phyloP scores from a whole-genome alignment of 2,888 invertebrate species.

The Barypeithes pellucidus region DNA sequence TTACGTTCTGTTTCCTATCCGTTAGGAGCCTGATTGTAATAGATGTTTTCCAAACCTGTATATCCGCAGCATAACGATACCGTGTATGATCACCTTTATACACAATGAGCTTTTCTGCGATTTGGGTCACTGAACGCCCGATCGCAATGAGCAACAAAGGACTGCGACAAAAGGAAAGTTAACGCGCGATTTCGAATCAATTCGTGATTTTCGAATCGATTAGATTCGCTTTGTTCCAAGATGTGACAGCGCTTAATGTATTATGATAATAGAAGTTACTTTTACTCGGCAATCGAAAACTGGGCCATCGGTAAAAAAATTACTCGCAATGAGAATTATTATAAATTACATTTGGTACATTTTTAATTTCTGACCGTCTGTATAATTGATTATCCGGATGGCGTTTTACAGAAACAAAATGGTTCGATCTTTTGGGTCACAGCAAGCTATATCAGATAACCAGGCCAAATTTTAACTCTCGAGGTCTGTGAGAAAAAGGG shows the following conservation, averaged over 20 bases:
- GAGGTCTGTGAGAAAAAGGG: too few relatives aligned
- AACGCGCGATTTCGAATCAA: conserved; percentile 39
- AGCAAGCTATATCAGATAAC: too few relatives aligned
- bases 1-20: too few relatives aligned
- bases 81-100: conserved; percentile 35
- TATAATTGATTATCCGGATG: too few relatives aligned
- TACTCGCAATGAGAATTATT: not conserved
- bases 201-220: conserved; percentile 38
- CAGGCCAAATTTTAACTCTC: too few relatives aligned
- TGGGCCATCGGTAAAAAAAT: conserved; percentile 10
- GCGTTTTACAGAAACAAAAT: too few relatives aligned
- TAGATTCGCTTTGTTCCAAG: conserved; percentile 26
- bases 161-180: conserved; percentile 49
- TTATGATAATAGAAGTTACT: conserved; percentile 40
- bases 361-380: too few relatives aligned
- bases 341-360: too few relatives aligned
- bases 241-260: conserved; percentile 8
- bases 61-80: too few relatives aligned
- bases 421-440: too few relatives aligned
- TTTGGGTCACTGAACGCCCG: conserved; percentile 38
- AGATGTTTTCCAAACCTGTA: too few relatives aligned
- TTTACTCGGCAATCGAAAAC: conserved; percentile 31
- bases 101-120: conserved; percentile 35
- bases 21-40: too few relatives aligned
- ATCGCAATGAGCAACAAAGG: conserved; percentile 40